Evolutionary conservation across 2,797 vertebrate genomes (phyloP).

Genomic region (Fratercula arctica): DNA sequence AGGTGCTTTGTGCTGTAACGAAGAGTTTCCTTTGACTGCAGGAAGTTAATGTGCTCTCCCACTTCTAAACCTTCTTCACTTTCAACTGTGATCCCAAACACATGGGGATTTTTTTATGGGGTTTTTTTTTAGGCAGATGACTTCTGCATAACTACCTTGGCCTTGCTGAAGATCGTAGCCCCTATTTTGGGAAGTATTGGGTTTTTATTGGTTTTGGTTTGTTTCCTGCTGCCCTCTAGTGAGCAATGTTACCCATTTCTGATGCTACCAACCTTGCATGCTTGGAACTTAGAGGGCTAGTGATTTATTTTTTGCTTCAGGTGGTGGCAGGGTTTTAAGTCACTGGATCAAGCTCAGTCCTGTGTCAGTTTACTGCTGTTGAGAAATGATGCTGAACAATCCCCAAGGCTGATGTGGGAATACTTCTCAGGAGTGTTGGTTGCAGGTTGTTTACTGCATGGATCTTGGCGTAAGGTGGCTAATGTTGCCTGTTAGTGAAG

Average conservation of each 20-base stretch:
- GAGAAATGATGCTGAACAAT: background rate
- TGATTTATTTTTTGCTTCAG: background rate
- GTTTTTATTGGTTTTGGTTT: background rate
- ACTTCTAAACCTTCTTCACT: background rate
- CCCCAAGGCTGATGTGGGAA: background rate
- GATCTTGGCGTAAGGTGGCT: background rate
- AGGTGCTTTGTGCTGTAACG: background rate
- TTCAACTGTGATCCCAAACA: background rate
- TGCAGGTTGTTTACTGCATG: background rate
- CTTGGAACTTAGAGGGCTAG: background rate
- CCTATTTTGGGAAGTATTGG: background rate
- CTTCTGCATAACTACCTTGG: background rate
- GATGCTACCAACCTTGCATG: background rate
- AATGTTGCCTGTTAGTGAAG: background rate
- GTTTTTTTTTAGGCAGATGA: background rate
- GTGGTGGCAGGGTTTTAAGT: background rate
- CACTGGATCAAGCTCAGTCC: background rate
- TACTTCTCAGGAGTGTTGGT: background rate
- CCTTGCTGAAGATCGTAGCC: background rate
- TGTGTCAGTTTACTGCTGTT: background rate
- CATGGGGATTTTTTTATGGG: too few relatives aligned
- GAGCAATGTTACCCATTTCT: background rate
- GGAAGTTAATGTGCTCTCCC: background rate
- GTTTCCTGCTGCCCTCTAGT: constrained; percentile 59
- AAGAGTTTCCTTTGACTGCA: background rate